A percentile compares a stretch with the other conserved stretches of the same genome.
These are phyloP conservation scores for Alouatta palliata DNA, from an alignment of 2,113 vertebrate genomes.

Conservation along the genomic window DNA sequence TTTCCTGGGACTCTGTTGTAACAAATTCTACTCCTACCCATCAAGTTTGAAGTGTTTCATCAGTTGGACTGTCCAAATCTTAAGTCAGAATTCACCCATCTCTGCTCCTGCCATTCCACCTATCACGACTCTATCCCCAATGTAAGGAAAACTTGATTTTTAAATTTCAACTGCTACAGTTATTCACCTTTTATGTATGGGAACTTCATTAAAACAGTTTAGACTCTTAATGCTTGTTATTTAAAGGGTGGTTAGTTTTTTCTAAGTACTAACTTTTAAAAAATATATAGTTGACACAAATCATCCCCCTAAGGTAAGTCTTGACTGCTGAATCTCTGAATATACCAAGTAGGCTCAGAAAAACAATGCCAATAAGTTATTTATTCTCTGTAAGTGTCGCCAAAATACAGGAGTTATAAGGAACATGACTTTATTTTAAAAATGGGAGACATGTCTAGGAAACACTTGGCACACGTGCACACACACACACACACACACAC, in stretches of 20 bases:
- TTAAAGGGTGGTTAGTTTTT: background rate
- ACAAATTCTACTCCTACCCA: background rate
- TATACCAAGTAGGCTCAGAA: background rate
- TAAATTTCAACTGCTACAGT: background rate
- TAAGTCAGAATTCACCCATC: background rate
- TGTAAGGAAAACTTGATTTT: background rate
- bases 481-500: no score
- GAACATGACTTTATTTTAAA: background rate
- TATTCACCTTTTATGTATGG: background rate
- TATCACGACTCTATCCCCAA: no score
- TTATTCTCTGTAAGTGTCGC: background rate
- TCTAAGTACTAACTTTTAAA: background rate
- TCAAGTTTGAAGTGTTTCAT: background rate
- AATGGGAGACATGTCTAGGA: background rate
- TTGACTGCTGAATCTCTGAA: background rate
- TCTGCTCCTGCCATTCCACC: background rate
- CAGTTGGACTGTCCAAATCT: background rate
- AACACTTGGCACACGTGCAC: background rate
- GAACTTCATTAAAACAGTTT: background rate
- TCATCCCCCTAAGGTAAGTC: background rate
- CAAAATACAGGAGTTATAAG: background rate
- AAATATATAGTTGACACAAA: background rate
- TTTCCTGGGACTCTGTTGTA: background rate
- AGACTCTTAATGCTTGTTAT: background rate
- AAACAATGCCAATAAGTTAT: background rate